A percentile compares a stretch with the other conserved stretches of the same genome.
Conservation (phyloP, 2,888 invertebrate genomes). For the Lymantria dispar region DNA sequence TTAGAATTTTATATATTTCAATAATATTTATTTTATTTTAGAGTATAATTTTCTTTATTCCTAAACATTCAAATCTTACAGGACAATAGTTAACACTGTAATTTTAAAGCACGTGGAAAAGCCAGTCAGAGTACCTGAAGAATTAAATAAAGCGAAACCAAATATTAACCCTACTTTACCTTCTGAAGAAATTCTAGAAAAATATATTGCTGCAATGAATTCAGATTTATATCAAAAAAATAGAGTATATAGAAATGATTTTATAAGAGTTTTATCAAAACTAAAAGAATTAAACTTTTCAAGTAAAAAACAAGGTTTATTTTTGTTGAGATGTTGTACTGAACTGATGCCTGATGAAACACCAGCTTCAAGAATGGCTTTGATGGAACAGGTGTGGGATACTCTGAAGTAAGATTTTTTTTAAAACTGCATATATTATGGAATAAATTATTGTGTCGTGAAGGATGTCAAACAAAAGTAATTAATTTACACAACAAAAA, state of each 20-base stretch:
- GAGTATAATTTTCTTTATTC: not conserved
- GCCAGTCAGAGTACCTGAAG: not conserved
- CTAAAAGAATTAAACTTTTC: conserved; percentile 63
- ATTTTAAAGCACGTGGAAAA: not conserved
- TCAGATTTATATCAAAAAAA: conserved; percentile 67
- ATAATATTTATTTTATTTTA: not conserved
- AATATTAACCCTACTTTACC: conserved; percentile 15
- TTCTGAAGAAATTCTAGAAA: conserved; percentile 62
- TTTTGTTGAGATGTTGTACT: conserved; percentile 81
- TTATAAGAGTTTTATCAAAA: conserved; percentile 56
- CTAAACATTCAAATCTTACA: conserved; percentile 8
- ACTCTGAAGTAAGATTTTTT: conserved; percentile 61
- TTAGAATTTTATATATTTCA: conserved; percentile 25
- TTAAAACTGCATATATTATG: too few species aligned
- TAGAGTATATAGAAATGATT: conserved; percentile 73
- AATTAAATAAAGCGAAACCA: conserved; percentile 1
- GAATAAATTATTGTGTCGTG: too few species aligned
- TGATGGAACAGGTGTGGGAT: conserved; percentile 81
- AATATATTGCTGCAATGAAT: conserved; percentile 60
- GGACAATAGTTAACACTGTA: conserved; percentile 1
- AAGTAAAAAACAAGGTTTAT: conserved; percentile 66
- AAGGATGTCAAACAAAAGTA: too few species aligned
- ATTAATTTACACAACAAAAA: too few species aligned
- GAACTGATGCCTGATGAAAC: conserved; percentile 78
- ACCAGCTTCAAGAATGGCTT: conserved; percentile 60